Conservation (phyloP, 2,797 vertebrate species). For the Mormyrus hasselquistii region DNA sequence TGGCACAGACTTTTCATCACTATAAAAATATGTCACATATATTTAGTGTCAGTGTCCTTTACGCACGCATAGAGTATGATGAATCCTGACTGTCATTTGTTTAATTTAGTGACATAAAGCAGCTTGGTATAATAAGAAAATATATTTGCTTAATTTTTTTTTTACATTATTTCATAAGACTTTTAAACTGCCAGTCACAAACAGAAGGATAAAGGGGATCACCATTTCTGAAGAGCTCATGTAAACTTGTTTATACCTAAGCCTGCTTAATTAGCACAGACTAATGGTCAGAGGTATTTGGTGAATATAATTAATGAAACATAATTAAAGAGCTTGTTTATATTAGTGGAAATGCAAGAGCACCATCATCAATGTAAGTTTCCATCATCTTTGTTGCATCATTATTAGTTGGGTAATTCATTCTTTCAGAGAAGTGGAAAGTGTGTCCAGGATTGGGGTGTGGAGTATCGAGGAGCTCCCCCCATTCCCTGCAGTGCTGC, state of each 20-base stretch:
- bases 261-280: background rate
- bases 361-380: background rate
- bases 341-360: background rate
- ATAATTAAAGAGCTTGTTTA: conserved; percentile 4
- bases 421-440: background rate
- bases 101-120: conserved; percentile 14
- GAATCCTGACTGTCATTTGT: background rate
- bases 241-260: background rate
- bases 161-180: background rate
- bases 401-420: background rate
- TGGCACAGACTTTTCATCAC: background rate
- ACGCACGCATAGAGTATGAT: background rate
- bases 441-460: background rate
- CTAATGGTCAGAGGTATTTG: conserved; percentile 1
- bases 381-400: background rate
- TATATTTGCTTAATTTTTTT: background rate
- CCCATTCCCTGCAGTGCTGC: background rate
- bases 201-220: background rate
- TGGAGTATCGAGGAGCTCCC: background rate
- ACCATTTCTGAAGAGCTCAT: background rate
- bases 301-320: background rate
- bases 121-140: conserved; percentile 16
- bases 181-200: background rate
- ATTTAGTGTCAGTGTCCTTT: background rate
- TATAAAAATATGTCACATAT: conserved; percentile 14